Percentiles rank a stretch among this genome's conserved stretches.
Conservation (phyloP, 1,140 invertebrate species). For the Cherax destructor region DNA sequence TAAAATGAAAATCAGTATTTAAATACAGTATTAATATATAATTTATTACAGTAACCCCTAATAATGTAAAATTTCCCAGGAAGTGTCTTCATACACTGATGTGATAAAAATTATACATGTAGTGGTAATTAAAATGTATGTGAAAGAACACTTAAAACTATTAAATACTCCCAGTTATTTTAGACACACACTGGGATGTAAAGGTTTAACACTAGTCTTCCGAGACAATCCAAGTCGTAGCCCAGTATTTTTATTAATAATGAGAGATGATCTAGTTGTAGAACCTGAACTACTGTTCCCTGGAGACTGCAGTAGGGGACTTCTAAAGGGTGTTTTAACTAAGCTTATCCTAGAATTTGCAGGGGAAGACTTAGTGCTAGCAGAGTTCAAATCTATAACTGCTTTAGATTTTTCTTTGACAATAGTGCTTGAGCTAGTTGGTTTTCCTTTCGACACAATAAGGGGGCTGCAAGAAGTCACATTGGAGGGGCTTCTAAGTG, state of each 20-base stretch:
- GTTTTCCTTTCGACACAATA: background rate
- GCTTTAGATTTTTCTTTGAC: background rate
- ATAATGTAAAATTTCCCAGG: too few species aligned
- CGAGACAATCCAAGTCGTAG: slow-evolving; percentile 17
- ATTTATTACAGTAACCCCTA: too few species aligned
- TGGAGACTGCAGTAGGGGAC: slow-evolving; percentile 3
- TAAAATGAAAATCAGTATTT: background rate
- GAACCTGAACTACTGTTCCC: background rate
- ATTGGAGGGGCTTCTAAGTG: too few species aligned
- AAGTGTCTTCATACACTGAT: too few species aligned
- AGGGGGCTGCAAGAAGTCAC: background rate
- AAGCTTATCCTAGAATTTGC: background rate
- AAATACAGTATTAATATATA: background rate
- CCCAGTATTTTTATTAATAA: background rate
- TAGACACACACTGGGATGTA: background rate
- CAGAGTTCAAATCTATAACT: background rate
- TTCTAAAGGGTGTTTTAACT: slow-evolving; percentile 31
- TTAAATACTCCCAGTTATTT: background rate
- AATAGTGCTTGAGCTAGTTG: too few species aligned
- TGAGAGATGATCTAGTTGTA: background rate
- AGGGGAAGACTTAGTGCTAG: background rate
- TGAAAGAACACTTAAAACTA: background rate
- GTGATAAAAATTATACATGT: too few species aligned
- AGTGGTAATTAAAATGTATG: too few species aligned
- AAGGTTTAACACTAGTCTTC: background rate